Percentiles rank a stretch among this genome's conserved stretches.
Evolutionary conservation across 2,113 vertebrate genomes (phyloP).

Genomic region (Astatotilapia flaviijosephi): DNA sequence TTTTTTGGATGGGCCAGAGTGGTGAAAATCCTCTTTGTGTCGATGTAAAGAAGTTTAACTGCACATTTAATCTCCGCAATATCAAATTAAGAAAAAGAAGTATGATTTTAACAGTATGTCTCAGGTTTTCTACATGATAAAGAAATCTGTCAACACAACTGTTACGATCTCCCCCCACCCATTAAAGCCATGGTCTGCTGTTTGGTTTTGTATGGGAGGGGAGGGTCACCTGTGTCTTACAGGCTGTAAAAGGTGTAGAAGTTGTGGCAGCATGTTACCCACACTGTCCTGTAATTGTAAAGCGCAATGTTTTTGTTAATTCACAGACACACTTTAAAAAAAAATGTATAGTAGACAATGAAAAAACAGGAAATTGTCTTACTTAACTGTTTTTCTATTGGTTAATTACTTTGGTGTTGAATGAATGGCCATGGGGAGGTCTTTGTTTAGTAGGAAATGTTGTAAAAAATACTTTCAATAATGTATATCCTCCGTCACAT

Average conservation of each 20-base stretch:
- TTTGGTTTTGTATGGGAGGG: not conserved
- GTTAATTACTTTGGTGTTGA: accelerated
- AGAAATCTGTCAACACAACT: not conserved
- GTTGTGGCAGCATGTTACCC: not conserved
- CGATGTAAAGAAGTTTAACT: not conserved
- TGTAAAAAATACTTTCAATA: not conserved
- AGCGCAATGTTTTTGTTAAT: accelerated
- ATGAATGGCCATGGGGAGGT: not conserved
- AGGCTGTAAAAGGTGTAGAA: not conserved
- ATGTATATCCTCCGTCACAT: not conserved
- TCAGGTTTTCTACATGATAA: not conserved
- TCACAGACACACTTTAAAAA: not conserved
- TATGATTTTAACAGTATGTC: not conserved
- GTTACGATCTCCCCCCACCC: not conserved
- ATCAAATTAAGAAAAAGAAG: not conserved
- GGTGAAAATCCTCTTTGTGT: not conserved
- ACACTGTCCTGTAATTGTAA: not conserved
- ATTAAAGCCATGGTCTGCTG: not conserved
- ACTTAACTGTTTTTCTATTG: not conserved
- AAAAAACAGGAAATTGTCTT: not conserved
- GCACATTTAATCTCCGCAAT: not conserved
- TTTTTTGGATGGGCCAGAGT: not conserved
- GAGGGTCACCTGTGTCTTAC: not conserved
- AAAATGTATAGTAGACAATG: not conserved
- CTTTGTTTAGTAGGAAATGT: not conserved